These are phyloP conservation scores for Eumacrocentrus americanus DNA, from an alignment of 2,888 invertebrate species.

Conservation along the genomic window DNA sequence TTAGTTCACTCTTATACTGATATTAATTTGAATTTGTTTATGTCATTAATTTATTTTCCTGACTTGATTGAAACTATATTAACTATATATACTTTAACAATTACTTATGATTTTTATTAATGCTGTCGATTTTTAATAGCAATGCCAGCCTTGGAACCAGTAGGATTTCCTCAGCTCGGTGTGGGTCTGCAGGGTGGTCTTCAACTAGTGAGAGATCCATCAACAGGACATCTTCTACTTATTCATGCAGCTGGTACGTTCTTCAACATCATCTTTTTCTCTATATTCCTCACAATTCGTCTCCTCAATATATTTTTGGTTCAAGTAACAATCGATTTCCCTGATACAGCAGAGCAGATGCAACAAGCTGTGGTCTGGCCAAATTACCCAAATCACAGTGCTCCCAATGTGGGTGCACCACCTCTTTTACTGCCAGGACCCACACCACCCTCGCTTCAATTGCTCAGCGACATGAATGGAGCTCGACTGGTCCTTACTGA, in stretches of 20 bases:
- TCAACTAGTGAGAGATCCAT: conserved; percentile 85
- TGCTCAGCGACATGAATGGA: conserved; percentile 64
- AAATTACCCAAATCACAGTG: conserved; percentile 65
- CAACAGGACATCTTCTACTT: conserved; percentile 81
- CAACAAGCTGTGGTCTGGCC: conserved; percentile 80
- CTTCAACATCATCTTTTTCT: not conserved
- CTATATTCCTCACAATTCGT: too few relatives aligned
- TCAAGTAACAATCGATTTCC: too few relatives aligned
- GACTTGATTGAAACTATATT: not conserved
- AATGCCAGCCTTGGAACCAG: conserved; percentile 71
- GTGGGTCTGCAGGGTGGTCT: conserved; percentile 52
- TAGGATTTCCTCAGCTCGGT: conserved; percentile 69
- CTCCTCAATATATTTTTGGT: too few relatives aligned
- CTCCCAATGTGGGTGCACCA: conserved; percentile 61
- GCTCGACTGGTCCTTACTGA: conserved; percentile 71
- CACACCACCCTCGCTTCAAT: conserved; percentile 71
- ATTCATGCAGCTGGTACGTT: conserved; percentile 72
- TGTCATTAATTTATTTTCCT: not conserved
- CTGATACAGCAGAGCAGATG: conserved; percentile 67
- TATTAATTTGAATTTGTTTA: not conserved
- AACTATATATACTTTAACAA: too few relatives aligned
- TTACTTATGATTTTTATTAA: too few relatives aligned
- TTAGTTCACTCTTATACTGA: not conserved
- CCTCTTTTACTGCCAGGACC: conserved; percentile 65
- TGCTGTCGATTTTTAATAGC: conserved; percentile 61